Conservation (phyloP, 2,113 vertebrate species). For the Rhinolophus sinicus region DNA sequence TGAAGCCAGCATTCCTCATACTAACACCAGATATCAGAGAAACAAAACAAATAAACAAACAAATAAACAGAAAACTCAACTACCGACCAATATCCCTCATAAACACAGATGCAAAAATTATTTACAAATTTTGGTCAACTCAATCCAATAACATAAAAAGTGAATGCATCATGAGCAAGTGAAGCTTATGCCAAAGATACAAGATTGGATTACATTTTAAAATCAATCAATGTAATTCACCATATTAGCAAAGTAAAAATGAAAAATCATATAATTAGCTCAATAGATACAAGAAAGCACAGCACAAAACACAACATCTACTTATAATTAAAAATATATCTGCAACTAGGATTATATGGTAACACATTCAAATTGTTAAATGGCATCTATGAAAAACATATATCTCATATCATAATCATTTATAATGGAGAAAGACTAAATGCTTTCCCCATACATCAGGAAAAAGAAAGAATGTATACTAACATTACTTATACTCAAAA, state of each 20-base stretch:
- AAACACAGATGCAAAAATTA: neutral
- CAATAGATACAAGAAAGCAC: neutral
- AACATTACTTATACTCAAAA: neutral
- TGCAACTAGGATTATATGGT: neutral
- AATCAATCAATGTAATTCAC: neutral
- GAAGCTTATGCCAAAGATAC: neutral
- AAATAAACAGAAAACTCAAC: neutral
- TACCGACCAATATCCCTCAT: neutral
- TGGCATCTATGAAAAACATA: neutral
- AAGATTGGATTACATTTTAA: neutral
- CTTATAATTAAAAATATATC: neutral
- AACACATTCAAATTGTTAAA: neutral
- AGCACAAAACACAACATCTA: neutral
- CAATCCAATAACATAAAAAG: neutral
- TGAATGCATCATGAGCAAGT: neutral
- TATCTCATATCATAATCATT: neutral
- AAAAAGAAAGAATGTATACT: neutral
- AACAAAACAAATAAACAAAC: neutral
- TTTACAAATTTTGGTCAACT: constrained; percentile 1
- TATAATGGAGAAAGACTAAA: constrained; percentile 10
- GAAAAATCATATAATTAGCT: neutral
- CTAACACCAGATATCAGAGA: neutral
- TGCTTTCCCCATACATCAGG: neutral
- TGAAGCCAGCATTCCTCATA: neutral
- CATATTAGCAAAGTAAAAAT: neutral